These are phyloP conservation scores for Mormyrops attenuatus DNA, from an alignment of 2,797 vertebrate genomes.

Conservation along the genomic window DNA sequence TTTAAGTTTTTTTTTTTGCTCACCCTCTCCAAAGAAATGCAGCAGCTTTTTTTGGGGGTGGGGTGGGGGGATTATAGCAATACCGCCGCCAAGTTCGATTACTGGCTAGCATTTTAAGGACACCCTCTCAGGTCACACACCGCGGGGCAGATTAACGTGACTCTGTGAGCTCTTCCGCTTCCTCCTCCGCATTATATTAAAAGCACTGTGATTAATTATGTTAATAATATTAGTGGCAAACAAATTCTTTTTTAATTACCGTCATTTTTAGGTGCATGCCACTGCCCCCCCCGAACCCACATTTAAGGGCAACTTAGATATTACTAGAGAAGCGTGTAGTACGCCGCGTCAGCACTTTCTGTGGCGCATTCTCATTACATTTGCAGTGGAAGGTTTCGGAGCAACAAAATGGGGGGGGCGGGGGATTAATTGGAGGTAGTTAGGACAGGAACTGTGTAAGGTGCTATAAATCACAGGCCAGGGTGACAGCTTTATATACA, in stretches of 20 bases:
- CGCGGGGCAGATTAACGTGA: neutral
- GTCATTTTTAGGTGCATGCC: slow-evolving; percentile 30
- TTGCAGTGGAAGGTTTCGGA: slow-evolving; percentile 78
- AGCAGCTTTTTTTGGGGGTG: slow-evolving; percentile 21
- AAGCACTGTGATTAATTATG: slow-evolving; percentile 35
- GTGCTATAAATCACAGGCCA: slow-evolving; percentile 79
- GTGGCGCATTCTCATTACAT: slow-evolving; percentile 86
- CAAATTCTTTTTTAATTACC: slow-evolving; percentile 38
- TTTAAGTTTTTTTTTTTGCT: neutral
- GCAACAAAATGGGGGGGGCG: slow-evolving; percentile 40
- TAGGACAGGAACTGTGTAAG: slow-evolving; percentile 77
- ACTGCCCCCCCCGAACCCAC: slow-evolving; percentile 30
- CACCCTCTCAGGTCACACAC: neutral
- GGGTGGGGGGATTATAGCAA: neutral
- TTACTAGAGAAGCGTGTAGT: slow-evolving; percentile 69
- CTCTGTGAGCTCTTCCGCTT: neutral
- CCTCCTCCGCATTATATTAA: neutral
- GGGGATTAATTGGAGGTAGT: slow-evolving; percentile 89
- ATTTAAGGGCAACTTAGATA: slow-evolving; percentile 55
- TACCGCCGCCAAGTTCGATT: neutral
- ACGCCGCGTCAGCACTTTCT: slow-evolving; percentile 78
- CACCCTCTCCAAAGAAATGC: slow-evolving; percentile 21
- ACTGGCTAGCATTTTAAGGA: neutral
- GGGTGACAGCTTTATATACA: slow-evolving; percentile 81
- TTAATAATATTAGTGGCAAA: slow-evolving; percentile 45